Percentiles rank a stretch among this genome's conserved stretches.
These are phyloP conservation scores for Serinus canaria DNA, from an alignment of 2,113 vertebrate species.

Conservation along the genomic window DNA sequence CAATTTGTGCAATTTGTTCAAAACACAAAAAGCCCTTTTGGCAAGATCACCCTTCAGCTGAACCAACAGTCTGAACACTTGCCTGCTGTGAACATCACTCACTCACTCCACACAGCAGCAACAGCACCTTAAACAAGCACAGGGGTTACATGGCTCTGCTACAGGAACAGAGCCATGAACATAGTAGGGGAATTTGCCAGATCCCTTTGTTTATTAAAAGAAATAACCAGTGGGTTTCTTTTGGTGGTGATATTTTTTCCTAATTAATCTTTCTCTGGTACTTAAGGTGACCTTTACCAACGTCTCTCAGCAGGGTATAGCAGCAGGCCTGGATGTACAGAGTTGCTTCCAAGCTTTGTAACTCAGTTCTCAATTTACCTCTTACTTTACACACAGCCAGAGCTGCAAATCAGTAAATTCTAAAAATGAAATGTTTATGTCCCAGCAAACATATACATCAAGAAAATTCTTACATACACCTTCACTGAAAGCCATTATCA, in stretches of 20 bases:
- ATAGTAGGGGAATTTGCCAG: not conserved
- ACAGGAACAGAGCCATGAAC: not conserved
- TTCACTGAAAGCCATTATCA: not conserved
- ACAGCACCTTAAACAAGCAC: not conserved
- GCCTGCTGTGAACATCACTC: not conserved
- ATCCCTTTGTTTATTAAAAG: not conserved
- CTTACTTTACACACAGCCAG: not conserved
- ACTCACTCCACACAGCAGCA: not conserved
- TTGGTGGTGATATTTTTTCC: not conserved
- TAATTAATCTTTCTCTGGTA: not conserved
- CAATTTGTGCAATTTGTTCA: conserved; percentile 7
- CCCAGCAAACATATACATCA: not conserved
- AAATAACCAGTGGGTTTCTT: not conserved
- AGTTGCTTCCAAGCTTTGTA: not conserved
- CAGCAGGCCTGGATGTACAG: not conserved
- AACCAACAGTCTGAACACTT: not conserved
- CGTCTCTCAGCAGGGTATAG: not conserved
- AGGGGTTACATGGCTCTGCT: not conserved
- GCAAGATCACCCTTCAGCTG: not conserved
- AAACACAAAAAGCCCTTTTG: not conserved
- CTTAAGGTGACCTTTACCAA: not conserved
- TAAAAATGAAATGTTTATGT: not conserved
- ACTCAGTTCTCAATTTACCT: not conserved
- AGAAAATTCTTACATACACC: not conserved
- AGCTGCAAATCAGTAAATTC: not conserved